Evolutionary conservation across 2,113 vertebrate genomes (phyloP).

Genomic region (Rissa tridactyla): DNA sequence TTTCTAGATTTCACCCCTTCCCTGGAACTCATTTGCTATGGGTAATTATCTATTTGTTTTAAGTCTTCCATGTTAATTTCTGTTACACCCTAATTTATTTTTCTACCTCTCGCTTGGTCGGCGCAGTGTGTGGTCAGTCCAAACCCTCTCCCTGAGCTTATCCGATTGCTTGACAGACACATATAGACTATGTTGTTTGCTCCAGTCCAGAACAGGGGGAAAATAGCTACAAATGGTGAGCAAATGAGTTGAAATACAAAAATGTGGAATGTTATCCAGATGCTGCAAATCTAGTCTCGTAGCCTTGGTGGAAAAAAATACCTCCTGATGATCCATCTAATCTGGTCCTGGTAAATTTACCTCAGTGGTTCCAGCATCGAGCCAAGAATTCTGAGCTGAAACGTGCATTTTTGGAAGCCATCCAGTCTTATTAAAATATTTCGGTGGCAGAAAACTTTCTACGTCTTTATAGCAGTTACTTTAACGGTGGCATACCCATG

Average conservation of each 20-base stretch:
- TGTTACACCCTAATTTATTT: not conserved
- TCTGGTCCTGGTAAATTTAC: not conserved
- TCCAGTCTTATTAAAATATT: not conserved
- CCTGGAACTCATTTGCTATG: fast-evolving
- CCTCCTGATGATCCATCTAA: not conserved
- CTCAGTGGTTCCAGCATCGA: not conserved
- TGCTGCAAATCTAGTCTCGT: not conserved
- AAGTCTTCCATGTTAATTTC: not conserved
- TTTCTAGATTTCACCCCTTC: not conserved
- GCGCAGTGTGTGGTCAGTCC: not conserved
- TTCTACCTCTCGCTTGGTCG: not conserved
- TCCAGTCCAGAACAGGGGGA: not conserved
- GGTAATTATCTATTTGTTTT: not conserved
- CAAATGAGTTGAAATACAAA: not conserved
- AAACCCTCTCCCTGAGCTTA: not conserved
- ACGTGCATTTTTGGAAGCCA: not conserved
- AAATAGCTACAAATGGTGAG: not conserved
- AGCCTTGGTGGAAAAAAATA: not conserved
- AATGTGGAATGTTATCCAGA: not conserved
- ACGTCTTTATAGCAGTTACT: not conserved
- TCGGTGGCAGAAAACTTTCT: not conserved
- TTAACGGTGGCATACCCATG: not conserved
- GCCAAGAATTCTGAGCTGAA: not conserved
- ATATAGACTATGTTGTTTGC: not conserved
- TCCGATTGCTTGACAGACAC: not conserved